A percentile compares a stretch with the other conserved stretches of the same genome.
phyloP scores from a whole-genome alignment of 2,888 invertebrate species.

The Helleia helle region DNA sequence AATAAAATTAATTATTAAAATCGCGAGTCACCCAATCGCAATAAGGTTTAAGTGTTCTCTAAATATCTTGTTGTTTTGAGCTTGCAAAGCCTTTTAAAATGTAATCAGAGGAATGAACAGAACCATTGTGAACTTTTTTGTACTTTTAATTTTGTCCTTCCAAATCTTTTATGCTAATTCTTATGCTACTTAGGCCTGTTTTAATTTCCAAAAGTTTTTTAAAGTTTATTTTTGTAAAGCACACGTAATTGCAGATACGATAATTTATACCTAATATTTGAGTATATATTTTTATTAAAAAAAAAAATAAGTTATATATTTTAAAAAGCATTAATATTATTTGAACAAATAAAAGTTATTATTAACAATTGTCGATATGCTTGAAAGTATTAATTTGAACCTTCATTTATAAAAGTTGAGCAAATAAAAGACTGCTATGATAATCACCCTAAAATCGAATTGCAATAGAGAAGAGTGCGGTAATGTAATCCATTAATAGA shows the following conservation, averaged over 20 bases:
- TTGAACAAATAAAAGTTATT: no score
- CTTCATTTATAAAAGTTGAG: no score
- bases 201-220: conserved; percentile 8
- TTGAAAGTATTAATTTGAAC: no score
- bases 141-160: conserved; percentile 50
- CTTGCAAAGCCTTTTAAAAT: conserved; percentile 54
- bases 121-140: conserved; percentile 55
- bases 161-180: conserved; percentile 33
- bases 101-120: conserved; percentile 58
- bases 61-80: conserved; percentile 46
- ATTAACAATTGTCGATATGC: no score
- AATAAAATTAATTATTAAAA: no score
- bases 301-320: no score
- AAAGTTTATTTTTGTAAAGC: neutral
- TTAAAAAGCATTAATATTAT: no score
- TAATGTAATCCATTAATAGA: conserved; percentile 33
- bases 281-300: no score
- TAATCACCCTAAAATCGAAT: conserved; percentile 1
- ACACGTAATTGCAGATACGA: no score
- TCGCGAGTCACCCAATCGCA: no score
- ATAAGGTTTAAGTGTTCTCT: neutral
- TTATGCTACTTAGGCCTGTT: conserved; percentile 26
- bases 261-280: no score
- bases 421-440: neutral
- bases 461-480: conserved; percentile 13